These are phyloP conservation scores for Sebastolobus alascanus DNA, from an alignment of 2,797 vertebrate species.

Conservation along the genomic window DNA sequence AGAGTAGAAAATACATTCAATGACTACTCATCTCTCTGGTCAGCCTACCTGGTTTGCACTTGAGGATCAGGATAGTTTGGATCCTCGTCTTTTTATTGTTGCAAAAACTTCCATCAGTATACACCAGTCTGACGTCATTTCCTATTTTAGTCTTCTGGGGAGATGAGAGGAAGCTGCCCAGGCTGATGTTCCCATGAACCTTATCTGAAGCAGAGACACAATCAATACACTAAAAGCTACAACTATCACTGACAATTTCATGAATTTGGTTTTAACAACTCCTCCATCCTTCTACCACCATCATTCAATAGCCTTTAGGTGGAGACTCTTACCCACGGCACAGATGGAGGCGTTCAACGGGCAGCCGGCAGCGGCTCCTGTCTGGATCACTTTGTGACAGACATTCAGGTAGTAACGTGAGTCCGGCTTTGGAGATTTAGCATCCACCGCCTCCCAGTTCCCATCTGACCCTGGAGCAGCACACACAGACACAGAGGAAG, in stretches of 20 bases:
- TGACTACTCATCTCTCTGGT: not conserved
- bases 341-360: conserved; percentile 89
- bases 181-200: conserved; percentile 72
- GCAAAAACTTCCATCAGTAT: conserved; percentile 90
- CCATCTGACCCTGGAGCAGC: conserved; percentile 82
- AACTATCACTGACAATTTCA: not conserved
- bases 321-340: conserved; percentile 88
- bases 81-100: conserved; percentile 75
- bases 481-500: not conserved
- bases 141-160: conserved; percentile 86
- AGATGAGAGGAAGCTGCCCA: conserved; percentile 91
- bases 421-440: conserved; percentile 71
- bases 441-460: conserved; percentile 94
- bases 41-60: conserved; percentile 91
- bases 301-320: not conserved
- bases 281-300: too few relatives aligned
- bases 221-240: not conserved
- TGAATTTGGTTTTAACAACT: not conserved
- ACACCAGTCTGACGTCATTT: conserved; percentile 87
- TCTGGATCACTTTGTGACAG: conserved; percentile 90
- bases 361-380: conserved; percentile 83
- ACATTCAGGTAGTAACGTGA: conserved; percentile 91
- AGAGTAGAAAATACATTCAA: not conserved
- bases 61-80: conserved; percentile 88
- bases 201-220: conserved; percentile 80